A percentile compares a stretch with the other conserved stretches of the same genome.
phyloP scores from a whole-genome alignment of 2,797 vertebrate genomes.

The Arctocebus calabarensis region DNA sequence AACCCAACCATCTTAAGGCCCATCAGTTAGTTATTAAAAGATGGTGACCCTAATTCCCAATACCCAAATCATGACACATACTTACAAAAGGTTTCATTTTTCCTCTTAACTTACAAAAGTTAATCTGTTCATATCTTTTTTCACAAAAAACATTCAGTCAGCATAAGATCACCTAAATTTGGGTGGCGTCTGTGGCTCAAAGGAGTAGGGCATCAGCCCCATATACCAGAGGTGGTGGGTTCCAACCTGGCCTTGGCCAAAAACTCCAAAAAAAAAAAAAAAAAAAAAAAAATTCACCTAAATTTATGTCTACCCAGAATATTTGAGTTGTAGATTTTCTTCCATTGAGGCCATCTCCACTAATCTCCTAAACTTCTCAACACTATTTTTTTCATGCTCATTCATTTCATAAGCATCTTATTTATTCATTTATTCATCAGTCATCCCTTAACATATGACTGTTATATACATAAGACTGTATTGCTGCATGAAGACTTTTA shows the following conservation, averaged over 20 bases:
- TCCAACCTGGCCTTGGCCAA: too few species aligned
- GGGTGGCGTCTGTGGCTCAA: too few species aligned
- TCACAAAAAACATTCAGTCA: slow-evolving; percentile 10
- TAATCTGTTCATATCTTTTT: not conserved
- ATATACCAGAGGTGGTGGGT: too few species aligned
- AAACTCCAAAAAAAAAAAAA: too few species aligned
- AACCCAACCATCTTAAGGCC: not conserved
- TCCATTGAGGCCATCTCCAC: not conserved
- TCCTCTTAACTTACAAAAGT: not conserved
- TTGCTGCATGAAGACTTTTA: not conserved
- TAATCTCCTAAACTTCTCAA: not conserved
- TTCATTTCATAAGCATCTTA: not conserved
- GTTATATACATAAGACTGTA: not conserved
- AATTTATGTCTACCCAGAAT: not conserved
- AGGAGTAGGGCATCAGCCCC: too few species aligned
- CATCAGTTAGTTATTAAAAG: slow-evolving; percentile 20
- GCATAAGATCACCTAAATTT: not conserved
- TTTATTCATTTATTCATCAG: not conserved
- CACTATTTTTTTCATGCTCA: not conserved
- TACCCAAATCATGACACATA: not conserved
- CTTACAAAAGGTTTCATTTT: not conserved
- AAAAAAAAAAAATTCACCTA: not conserved
- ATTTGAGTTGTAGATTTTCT: not conserved
- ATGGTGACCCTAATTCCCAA: not conserved
- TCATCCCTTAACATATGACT: not conserved